Evolutionary conservation across 2,113 vertebrate genomes (phyloP), one percentile per base, ranked within the genome.

Genomic region (Cricetomys ansorgei): DNA sequence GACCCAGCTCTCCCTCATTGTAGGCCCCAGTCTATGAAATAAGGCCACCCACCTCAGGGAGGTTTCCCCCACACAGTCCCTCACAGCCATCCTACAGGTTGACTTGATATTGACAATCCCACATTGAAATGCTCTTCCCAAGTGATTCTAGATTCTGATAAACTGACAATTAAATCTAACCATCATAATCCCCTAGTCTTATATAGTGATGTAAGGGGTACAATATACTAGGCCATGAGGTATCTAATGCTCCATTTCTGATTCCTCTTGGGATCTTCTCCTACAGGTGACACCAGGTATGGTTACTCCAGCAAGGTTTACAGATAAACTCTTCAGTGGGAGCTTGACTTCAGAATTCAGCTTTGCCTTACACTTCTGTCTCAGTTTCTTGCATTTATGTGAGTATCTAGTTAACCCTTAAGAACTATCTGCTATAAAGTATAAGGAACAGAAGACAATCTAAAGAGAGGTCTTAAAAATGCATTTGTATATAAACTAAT

Each of bases 361-460:
- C 73, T 96, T 88, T 91, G 9, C 90, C 62, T 86, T 77, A 37
- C 1, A 75, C 70, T 67, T 50, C 69, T 93, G 64, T 76, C 96
- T 92, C 55, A 72, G 55, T 95, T 57, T 91, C 86, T 73, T 69
- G 62, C 76, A 90, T 75, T 94, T 85, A 85, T 88, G 81, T 70
- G 72, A 90, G 88, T 94, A 72, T 89, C 64, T 88, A 83, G 53
- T 75, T 96, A 81, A 89, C 84, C n/a, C 59, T 93, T 67, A 64
- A 53, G 72, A 86, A 91, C 64, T 80, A 89, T 34, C 21, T 65
- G 75, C 57, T 69, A 72, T 9, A 57, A 57, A 95, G 43, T 19
- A 72, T 84, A 83, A 95, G 86, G 95, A 96, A 95, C 13, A 45
- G 81, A 95, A 94, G 69, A 73, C 34, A 85, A 57, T 5, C 25